phyloP scores from a whole-genome alignment of 2,113 vertebrate genomes.

The Sclerurus mexicanus region DNA sequence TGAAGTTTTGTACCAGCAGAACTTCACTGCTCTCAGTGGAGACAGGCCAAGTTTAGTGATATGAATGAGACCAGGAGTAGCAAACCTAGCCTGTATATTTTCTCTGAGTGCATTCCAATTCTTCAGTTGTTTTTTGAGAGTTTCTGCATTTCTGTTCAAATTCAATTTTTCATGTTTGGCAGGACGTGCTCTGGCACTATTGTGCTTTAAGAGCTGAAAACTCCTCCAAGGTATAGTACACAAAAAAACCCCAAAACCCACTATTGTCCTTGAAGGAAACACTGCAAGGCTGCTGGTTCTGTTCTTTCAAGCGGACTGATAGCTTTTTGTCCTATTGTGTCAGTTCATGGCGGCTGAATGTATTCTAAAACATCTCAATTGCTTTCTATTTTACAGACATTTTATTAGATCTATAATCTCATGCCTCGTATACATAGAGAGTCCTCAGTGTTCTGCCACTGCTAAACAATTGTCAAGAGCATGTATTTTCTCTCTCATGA shows the following conservation, averaged over 20 bases:
- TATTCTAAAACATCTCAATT: conserved; percentile 52
- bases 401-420: conserved; percentile 50
- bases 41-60: background rate
- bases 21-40: background rate
- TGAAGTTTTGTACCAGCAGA: background rate
- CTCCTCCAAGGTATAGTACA: conserved; percentile 10
- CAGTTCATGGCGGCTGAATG: background rate
- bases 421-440: conserved; percentile 36
- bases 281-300: background rate
- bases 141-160: conserved; percentile 6
- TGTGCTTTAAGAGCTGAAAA: conserved; percentile 22
- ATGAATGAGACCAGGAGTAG: background rate
- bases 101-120: background rate
- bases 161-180: conserved; percentile 28
- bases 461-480: conserved; percentile 30
- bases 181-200: background rate
- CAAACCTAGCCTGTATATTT: background rate
- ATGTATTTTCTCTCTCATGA: conserved; percentile 5
- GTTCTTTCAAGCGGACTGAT: conserved; percentile 20
- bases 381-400: conserved; percentile 38
- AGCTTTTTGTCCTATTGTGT: conserved; percentile 8
- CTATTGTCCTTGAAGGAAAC: conserved; percentile 31
- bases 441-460: background rate
- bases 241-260: background rate
- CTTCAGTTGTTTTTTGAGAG: background rate